Percentiles rank a stretch among this genome's conserved stretches.
Evolutionary conservation across 1,140 invertebrate genomes (phyloP).

Genomic region (Drosophila ficusphila): DNA sequence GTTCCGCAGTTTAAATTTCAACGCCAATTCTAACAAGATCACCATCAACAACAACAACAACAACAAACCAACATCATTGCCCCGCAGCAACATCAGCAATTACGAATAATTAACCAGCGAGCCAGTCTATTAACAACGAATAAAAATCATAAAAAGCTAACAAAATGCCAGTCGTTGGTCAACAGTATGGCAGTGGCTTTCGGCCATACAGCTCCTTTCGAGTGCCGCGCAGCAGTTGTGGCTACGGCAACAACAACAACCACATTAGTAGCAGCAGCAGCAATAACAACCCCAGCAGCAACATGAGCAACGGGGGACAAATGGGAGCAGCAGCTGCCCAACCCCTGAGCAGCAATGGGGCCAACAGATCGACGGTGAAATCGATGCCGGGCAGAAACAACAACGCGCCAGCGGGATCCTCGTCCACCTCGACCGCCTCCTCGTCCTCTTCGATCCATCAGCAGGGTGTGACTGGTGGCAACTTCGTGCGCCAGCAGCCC

Average conservation of each 20-base stretch:
- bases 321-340: slow-evolving; percentile 23
- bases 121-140: slow-evolving; percentile 38
- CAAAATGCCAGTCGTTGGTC: slow-evolving; percentile 83
- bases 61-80: slow-evolving; percentile 7
- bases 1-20: slow-evolving; percentile 69
- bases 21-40: slow-evolving; percentile 47
- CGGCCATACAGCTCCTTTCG: slow-evolving; percentile 83
- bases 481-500: slow-evolving; percentile 71
- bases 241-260: slow-evolving; percentile 26
- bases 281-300: slow-evolving; percentile 26
- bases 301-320: slow-evolving; percentile 1
- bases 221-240: slow-evolving; percentile 69
- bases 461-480: slow-evolving; percentile 28
- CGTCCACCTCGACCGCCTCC: slow-evolving; percentile 63
- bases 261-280: slow-evolving; percentile 13
- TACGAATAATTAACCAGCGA: slow-evolving; percentile 54
- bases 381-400: slow-evolving; percentile 46
- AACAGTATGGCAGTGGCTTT: slow-evolving; percentile 74
- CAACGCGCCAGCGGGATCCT: slow-evolving; percentile 29
- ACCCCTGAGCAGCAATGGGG: slow-evolving; percentile 51
- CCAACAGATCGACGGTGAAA: slow-evolving; percentile 37
- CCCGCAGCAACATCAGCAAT: slow-evolving; percentile 31
- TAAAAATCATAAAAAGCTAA: slow-evolving; percentile 47
- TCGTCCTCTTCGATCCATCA: slow-evolving; percentile 64
- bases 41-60: slow-evolving; percentile 12